phyloP scores from a whole-genome alignment of 1,140 invertebrate species.

The Trichonephila inaurata region DNA sequence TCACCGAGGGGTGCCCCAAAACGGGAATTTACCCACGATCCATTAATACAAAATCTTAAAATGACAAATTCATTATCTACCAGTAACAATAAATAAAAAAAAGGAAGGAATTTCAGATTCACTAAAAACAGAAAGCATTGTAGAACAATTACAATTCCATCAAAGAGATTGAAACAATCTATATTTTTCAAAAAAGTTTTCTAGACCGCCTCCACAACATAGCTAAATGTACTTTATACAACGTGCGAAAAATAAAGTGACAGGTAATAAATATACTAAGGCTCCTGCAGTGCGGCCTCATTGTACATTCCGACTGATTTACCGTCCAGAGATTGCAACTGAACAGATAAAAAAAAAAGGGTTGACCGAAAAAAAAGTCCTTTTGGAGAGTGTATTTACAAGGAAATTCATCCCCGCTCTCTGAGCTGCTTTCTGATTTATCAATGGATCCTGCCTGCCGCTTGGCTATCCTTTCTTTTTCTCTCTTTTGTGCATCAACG shows the following conservation, averaged over 20 bases:
- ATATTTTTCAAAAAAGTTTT: not conserved
- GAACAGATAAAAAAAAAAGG: not conserved
- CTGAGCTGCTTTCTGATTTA: not conserved
- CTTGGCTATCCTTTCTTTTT: not conserved
- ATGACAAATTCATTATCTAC: too few species aligned
- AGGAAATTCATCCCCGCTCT: not conserved
- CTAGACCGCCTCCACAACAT: not conserved
- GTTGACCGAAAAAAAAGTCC: not conserved
- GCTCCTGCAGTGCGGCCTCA: not conserved
- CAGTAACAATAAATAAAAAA: too few species aligned
- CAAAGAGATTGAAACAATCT: not conserved
- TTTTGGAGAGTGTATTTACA: not conserved
- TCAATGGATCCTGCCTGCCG: not conserved
- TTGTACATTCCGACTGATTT: constrained; percentile 15
- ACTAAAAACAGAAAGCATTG: too few species aligned
- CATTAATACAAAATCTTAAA: too few species aligned
- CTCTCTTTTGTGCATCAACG: not conserved
- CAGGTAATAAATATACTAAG: constrained; percentile 4
- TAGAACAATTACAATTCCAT: too few species aligned
- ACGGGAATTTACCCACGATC: too few species aligned
- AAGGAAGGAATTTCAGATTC: too few species aligned
- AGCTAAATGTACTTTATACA: not conserved
- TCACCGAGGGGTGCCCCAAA: too few species aligned
- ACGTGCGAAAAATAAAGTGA: not conserved
- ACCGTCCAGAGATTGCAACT: not conserved